Evolutionary conservation across 1,140 invertebrate species (phyloP).

Genomic region (Heliconius hewitsoni): DNA sequence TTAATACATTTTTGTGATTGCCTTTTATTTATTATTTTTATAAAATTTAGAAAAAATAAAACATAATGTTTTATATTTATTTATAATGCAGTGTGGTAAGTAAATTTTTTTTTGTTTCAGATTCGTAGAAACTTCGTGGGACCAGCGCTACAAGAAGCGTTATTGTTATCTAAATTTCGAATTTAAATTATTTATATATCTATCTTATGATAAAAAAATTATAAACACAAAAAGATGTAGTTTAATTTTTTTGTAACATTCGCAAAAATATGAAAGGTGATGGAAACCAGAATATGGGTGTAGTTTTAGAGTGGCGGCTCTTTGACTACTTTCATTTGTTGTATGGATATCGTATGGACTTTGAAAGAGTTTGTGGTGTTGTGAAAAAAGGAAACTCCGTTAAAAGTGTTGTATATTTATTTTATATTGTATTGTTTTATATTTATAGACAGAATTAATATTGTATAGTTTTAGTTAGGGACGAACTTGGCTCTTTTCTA

Average conservation of each 20-base stretch:
- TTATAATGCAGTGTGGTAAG: not conserved
- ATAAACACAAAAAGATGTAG: constrained; percentile 8
- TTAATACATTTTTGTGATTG: not conserved
- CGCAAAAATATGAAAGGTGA: constrained; percentile 43
- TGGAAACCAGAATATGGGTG: constrained; percentile 40
- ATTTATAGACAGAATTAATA: not conserved
- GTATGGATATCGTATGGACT: constrained; percentile 16
- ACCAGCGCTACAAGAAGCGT: not conserved
- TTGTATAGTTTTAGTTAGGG: not conserved
- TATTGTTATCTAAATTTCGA: not conserved
- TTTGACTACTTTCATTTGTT: constrained; percentile 40
- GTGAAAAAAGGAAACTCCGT: constrained; percentile 40
- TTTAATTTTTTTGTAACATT: constrained; percentile 46
- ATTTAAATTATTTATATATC: not conserved
- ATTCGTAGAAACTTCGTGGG: not conserved
- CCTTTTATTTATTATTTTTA: too few relatives aligned
- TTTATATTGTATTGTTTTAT: not conserved
- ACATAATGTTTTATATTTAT: too few relatives aligned
- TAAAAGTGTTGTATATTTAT: not conserved
- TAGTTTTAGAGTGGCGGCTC: constrained; percentile 65
- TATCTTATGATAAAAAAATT: not conserved
- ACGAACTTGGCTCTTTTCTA: not conserved
- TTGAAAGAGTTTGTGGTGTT: constrained; percentile 39
- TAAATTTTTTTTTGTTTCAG: not conserved
- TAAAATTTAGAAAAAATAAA: too few relatives aligned